Percentiles rank a stretch among this genome's conserved stretches.
phyloP scores from a whole-genome alignment of 2,113 vertebrate genomes.

The Orientallactaga bullata region DNA sequence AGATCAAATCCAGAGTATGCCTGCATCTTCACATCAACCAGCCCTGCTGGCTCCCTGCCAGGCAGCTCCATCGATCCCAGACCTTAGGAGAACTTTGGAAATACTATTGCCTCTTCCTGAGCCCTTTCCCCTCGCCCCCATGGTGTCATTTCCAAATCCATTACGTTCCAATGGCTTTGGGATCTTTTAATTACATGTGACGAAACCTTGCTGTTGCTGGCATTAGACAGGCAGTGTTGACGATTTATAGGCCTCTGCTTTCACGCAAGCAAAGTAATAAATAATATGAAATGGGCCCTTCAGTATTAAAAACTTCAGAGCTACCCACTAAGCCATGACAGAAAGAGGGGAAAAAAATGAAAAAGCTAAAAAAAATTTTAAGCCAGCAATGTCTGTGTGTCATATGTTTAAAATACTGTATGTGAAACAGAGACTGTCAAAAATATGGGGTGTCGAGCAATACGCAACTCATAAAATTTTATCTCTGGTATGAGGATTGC shows the following conservation, averaged over 20 bases:
- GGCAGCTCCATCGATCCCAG: slow-evolving; percentile 60
- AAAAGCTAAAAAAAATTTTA: slow-evolving; percentile 64
- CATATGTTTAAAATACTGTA: slow-evolving; percentile 83
- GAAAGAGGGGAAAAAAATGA: slow-evolving; percentile 67
- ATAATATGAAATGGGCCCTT: slow-evolving; percentile 88
- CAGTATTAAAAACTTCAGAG: slow-evolving; percentile 87
- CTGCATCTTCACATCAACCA: not conserved
- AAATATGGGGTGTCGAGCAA: slow-evolving; percentile 52
- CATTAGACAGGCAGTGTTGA: slow-evolving; percentile 86
- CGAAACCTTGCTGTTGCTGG: slow-evolving; percentile 86
- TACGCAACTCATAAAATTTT: slow-evolving; percentile 81
- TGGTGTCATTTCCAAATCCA: slow-evolving; percentile 88
- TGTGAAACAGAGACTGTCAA: slow-evolving; percentile 72
- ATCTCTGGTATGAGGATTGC: slow-evolving; percentile 61
- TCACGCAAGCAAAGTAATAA: slow-evolving; percentile 85
- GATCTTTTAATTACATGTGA: slow-evolving; percentile 91
- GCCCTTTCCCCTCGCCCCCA: slow-evolving; percentile 80
- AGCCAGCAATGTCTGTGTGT: slow-evolving; percentile 50
- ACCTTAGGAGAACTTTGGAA: slow-evolving; percentile 82
- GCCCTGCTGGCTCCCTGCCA: slow-evolving; percentile 61
- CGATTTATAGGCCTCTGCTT: slow-evolving; percentile 87
- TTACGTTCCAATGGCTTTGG: slow-evolving; percentile 88
- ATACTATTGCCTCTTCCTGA: slow-evolving; percentile 84
- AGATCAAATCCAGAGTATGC: slow-evolving; percentile 56
- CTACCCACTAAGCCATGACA: slow-evolving; percentile 84